Evolutionary conservation across 2,113 vertebrate genomes (phyloP).

Genomic region (Megalops atlanticus): DNA sequence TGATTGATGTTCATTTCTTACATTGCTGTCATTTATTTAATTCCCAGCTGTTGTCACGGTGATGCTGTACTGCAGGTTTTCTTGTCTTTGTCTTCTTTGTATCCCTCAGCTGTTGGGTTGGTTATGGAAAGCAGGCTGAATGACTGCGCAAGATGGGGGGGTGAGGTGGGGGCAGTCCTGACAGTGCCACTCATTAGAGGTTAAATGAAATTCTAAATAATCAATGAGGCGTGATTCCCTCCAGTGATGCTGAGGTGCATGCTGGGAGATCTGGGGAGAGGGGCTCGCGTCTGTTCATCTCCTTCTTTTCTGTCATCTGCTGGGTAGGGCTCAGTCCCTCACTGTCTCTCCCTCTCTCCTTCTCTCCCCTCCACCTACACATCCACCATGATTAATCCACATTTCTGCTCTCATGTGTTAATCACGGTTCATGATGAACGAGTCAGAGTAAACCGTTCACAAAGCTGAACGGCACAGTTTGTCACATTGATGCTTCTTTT

Average conservation of each 20-base stretch:
- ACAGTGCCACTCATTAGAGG: slow-evolving; percentile 9
- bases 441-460: not conserved
- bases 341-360: not conserved
- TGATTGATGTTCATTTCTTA: not conserved
- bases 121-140: not conserved
- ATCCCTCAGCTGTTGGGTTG: not conserved
- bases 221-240: not conserved
- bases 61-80: not conserved
- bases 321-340: not conserved
- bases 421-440: not conserved
- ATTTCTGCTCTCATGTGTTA: not conserved
- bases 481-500: not conserved
- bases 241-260: not conserved
- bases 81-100: slow-evolving; percentile 11
- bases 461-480: not conserved
- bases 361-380: not conserved
- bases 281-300: not conserved
- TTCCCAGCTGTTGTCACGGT: not conserved
- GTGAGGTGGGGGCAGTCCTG: no score
- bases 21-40: slow-evolving; percentile 28
- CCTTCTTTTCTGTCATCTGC: not conserved
- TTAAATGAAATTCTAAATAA: slow-evolving; percentile 23
- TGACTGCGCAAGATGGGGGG: no score
- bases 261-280: not conserved
- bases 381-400: not conserved